These are phyloP conservation scores for Etheostoma perlongum DNA, from an alignment of 2,797 vertebrate species.

Conservation along the genomic window DNA sequence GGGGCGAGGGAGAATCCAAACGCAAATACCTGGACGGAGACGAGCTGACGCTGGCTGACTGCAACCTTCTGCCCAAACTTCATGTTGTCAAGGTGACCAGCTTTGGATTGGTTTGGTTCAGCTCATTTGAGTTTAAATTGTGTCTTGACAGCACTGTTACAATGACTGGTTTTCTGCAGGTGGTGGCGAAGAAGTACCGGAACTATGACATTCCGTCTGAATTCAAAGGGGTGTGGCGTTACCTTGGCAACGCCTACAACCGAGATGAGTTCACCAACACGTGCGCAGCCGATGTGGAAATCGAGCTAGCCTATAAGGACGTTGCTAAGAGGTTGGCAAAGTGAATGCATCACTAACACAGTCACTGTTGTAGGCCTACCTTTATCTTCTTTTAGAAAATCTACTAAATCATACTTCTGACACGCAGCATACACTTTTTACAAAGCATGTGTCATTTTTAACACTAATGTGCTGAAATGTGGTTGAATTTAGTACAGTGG, in stretches of 20 bases:
- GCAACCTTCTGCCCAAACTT: slow-evolving; percentile 98
- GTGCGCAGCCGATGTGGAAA: slow-evolving; percentile 92
- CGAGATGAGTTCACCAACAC: slow-evolving; percentile 97
- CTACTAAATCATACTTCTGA: neutral
- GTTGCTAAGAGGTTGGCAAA: slow-evolving; percentile 94
- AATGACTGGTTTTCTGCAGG: slow-evolving; percentile 78
- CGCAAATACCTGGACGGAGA: slow-evolving; percentile 96
- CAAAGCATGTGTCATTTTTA: neutral
- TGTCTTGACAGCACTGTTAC: rapidly evolving
- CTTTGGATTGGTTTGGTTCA: rapidly evolving
- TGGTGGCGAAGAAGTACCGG: slow-evolving; percentile 95
- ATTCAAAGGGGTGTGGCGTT: slow-evolving; percentile 92
- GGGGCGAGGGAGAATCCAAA: slow-evolving; percentile 74
- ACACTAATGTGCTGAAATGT: neutral
- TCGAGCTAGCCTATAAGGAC: slow-evolving; percentile 93
- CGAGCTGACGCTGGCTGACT: slow-evolving; percentile 94
- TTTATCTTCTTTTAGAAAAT: slow-evolving; percentile 5
- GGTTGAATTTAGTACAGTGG: neutral
- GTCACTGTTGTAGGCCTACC: neutral
- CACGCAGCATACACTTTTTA: neutral
- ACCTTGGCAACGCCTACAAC: slow-evolving; percentile 91
- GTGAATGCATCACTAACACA: slow-evolving; percentile 55
- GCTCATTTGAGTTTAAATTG: neutral
- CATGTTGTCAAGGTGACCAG: slow-evolving; percentile 94
- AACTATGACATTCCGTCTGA: slow-evolving; percentile 94